Conservation (phyloP, 2,888 invertebrate genomes). For the Oxystoma pomonae region DNA sequence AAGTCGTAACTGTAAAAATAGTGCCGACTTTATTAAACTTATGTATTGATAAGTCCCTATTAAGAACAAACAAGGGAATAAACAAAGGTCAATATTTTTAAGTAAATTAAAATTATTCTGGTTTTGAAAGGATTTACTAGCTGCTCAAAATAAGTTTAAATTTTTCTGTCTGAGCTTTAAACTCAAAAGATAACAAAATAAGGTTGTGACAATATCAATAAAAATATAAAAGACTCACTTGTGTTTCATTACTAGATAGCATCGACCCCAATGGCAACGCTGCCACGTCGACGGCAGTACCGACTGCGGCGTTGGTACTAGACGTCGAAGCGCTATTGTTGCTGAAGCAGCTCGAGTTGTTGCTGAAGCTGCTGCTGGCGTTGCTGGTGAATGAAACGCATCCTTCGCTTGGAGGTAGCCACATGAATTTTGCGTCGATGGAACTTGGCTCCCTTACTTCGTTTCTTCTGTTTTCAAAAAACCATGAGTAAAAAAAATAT, state of each 20-base stretch:
- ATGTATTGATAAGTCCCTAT: no score
- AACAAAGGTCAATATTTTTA: no score
- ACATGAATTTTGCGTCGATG: constrained; percentile 84
- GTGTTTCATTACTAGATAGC: not conserved
- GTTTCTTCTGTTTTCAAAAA: constrained; percentile 60
- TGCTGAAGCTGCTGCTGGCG: constrained; percentile 51
- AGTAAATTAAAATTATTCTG: no score
- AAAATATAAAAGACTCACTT: not conserved
- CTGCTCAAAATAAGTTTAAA: no score
- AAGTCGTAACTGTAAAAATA: no score
- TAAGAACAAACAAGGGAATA: no score
- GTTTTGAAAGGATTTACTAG: no score
- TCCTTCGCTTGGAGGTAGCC: constrained; percentile 61
- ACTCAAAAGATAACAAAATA: no score
- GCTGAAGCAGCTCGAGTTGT: constrained; percentile 42
- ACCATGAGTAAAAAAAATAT: not conserved
- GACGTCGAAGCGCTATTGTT: not conserved
- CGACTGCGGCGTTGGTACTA: not conserved
- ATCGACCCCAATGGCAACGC: not conserved
- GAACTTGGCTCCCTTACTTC: constrained; percentile 74
- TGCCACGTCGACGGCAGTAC: not conserved
- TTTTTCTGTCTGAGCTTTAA: no score
- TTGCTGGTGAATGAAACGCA: constrained; percentile 34
- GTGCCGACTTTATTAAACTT: no score
- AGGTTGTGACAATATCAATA: not conserved